phyloP scores from a whole-genome alignment of 2,888 invertebrate genomes.

The Aspidiotus destructor region DNA sequence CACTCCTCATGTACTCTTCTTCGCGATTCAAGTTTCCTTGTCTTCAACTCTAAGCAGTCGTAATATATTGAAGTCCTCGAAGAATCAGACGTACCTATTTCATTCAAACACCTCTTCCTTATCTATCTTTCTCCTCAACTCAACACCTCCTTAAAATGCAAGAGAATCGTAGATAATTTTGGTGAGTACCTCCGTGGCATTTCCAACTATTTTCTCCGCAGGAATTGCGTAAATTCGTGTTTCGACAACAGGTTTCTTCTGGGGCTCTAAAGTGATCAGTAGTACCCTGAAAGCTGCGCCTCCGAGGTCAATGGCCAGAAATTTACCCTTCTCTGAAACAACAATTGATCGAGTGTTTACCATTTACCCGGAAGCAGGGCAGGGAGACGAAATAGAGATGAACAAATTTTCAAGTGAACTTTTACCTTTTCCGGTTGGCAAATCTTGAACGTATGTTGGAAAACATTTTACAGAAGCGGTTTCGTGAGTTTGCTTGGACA shows the following conservation, averaged over 20 bases:
- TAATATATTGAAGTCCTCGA: too few species aligned
- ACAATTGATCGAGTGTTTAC: background rate
- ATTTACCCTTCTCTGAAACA: conserved; percentile 52
- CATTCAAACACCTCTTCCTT: too few species aligned
- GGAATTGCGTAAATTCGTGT: conserved; percentile 95
- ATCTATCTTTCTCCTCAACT: too few species aligned
- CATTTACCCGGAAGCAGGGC: background rate
- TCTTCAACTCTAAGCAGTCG: too few species aligned
- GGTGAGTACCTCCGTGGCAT: conserved; percentile 48
- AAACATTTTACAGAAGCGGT: conserved; percentile 82
- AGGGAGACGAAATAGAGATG: background rate
- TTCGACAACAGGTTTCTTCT: conserved; percentile 44
- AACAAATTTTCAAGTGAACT: background rate
- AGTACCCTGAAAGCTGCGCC: conserved; percentile 72
- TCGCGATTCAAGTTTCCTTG: too few species aligned
- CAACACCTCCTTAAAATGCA: too few species aligned
- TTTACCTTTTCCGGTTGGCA: conserved; percentile 82
- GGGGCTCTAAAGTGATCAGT: conserved; percentile 51
- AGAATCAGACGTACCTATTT: too few species aligned
- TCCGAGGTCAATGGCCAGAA: conserved; percentile 66
- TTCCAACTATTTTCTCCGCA: conserved; percentile 84
- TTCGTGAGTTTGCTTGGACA: conserved; percentile 64
- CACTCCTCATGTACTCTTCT: too few species aligned
- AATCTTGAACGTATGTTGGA: conserved; percentile 87
- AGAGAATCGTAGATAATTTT: background rate